These are phyloP conservation scores for Halichoerus grypus DNA, from an alignment of 2,113 vertebrate genomes.

Conservation along the genomic window DNA sequence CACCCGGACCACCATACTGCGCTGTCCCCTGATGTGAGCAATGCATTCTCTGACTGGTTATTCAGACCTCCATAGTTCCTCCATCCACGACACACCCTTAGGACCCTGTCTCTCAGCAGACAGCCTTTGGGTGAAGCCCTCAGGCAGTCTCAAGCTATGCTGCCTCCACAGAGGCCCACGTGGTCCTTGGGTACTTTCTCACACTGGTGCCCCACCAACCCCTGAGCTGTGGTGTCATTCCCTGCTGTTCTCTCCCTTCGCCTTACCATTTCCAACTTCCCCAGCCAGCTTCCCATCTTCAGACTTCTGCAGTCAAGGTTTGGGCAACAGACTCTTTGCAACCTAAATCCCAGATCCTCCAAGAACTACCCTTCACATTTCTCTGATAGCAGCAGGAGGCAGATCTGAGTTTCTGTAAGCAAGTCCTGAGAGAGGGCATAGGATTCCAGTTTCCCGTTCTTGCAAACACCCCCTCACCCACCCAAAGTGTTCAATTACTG, in stretches of 20 bases:
- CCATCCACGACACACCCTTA: fast-evolving
- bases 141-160: not conserved
- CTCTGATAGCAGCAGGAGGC: not conserved
- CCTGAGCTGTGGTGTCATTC: fast-evolving
- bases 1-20: not conserved
- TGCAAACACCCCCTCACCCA: not conserved
- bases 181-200: not conserved
- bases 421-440: not conserved
- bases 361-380: not conserved
- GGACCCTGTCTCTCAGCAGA: not conserved
- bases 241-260: not conserved
- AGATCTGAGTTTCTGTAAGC: not conserved
- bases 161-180: fast-evolving
- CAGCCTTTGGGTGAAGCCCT: not conserved
- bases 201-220: not conserved
- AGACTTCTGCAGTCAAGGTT: not conserved
- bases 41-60: fast-evolving
- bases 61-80: not conserved
- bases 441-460: not conserved
- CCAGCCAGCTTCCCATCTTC: not conserved
- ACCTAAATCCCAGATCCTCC: not conserved
- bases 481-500: not conserved
- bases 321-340: not conserved
- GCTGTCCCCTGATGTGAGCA: not conserved
- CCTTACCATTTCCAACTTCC: not conserved